phyloP scores from a whole-genome alignment of 2,797 vertebrate genomes.

The Alcedo atthis region DNA sequence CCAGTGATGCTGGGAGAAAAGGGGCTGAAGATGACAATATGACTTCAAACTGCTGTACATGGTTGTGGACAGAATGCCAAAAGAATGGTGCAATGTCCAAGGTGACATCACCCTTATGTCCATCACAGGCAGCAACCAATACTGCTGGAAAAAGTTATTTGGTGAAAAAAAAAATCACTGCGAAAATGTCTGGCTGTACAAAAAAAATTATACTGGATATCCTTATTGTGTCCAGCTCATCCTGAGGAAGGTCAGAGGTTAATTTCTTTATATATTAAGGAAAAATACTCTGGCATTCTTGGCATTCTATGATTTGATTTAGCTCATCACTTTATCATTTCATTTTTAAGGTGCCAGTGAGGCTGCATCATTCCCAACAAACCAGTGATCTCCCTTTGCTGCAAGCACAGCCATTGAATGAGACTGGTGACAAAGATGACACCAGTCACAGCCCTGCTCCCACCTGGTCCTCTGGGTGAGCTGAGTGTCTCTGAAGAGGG shows the following conservation, averaged over 20 bases:
- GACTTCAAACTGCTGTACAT: neutral
- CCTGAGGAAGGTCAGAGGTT: neutral
- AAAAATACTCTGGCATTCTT: neutral
- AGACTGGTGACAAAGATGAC: neutral
- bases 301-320: neutral
- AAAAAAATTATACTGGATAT: neutral
- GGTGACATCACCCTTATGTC: neutral
- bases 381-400: neutral
- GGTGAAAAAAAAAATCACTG: neutral
- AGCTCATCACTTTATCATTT: neutral
- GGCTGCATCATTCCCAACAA: neutral
- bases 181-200: neutral
- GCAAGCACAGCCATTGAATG: neutral
- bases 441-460: neutral
- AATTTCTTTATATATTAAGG: neutral
- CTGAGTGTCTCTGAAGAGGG: slow-evolving; percentile 86
- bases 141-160: neutral
- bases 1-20: neutral
- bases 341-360: neutral
- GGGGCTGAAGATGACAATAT: neutral
- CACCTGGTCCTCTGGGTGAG: slow-evolving; percentile 90
- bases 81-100: neutral
- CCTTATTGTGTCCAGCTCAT: neutral
- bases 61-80: neutral
- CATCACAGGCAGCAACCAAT: neutral